These are phyloP conservation scores for Drosophila ironensis DNA, from an alignment of 1,140 invertebrate species.

Conservation along the genomic window DNA sequence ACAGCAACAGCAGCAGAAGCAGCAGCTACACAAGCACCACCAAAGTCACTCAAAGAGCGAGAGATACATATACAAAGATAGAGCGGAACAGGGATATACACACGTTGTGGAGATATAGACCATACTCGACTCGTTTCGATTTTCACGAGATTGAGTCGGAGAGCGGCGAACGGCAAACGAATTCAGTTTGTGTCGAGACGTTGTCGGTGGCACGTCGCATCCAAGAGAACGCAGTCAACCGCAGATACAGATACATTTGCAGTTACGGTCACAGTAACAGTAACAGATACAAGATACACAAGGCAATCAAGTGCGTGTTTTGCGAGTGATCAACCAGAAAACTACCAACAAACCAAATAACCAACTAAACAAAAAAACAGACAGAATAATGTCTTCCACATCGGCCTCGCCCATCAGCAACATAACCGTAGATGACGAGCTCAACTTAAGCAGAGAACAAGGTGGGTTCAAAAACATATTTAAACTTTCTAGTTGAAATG, in stretches of 20 bases:
- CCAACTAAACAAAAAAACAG: slow-evolving; percentile 42
- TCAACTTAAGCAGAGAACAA: slow-evolving; percentile 78
- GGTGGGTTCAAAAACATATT: slow-evolving; percentile 46
- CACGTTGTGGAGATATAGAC: slow-evolving; percentile 8
- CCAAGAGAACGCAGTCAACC: slow-evolving; percentile 33
- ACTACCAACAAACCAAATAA: slow-evolving; percentile 13
- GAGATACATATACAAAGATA: slow-evolving; percentile 21
- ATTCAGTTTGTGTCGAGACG: slow-evolving; percentile 78
- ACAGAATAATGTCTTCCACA: slow-evolving; percentile 78
- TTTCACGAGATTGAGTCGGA: slow-evolving; percentile 77
- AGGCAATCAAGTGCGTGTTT: slow-evolving; percentile 17
- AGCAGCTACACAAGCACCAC: slow-evolving; percentile 35
- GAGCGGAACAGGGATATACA: slow-evolving; percentile 4
- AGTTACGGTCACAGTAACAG: no score
- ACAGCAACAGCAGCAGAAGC: slow-evolving; percentile 42
- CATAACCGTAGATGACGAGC: slow-evolving; percentile 81
- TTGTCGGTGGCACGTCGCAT: slow-evolving; percentile 71
- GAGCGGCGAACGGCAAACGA: slow-evolving; percentile 46
- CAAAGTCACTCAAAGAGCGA: slow-evolving; percentile 60
- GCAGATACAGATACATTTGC: slow-evolving; percentile 8
- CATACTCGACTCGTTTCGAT: slow-evolving; percentile 25
- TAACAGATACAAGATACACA: slow-evolving; percentile 14
- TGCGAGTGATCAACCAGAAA: neutral
- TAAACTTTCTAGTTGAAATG: neutral
- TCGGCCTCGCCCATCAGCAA: slow-evolving; percentile 81